phyloP scores from a whole-genome alignment of 2,888 invertebrate genomes.

The Sarcophaga carnaria region DNA sequence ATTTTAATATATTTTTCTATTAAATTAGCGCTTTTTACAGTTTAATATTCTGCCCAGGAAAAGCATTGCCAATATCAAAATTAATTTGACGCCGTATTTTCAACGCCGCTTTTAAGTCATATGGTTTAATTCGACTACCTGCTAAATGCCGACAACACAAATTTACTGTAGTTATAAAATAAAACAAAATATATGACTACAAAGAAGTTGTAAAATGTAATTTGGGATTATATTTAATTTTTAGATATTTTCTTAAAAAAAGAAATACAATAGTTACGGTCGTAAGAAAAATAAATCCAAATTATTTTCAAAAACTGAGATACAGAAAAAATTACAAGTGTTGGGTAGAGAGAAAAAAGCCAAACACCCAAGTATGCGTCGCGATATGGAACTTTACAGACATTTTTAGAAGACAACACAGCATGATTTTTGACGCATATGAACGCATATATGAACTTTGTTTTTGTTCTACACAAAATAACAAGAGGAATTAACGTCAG shows the following conservation, averaged over 20 bases:
- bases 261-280: no score
- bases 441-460: slow-evolving; percentile 63
- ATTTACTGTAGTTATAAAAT: not conserved
- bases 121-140: not conserved
- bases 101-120: not conserved
- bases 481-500: slow-evolving; percentile 54
- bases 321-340: not conserved
- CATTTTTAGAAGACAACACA: not conserved
- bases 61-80: not conserved
- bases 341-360: slow-evolving; percentile 9
- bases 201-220: not conserved
- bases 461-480: slow-evolving; percentile 39
- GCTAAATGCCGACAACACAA: slow-evolving; percentile 14
- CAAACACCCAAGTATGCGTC: slow-evolving; percentile 28
- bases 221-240: not conserved
- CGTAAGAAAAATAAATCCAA: not conserved
- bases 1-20: no score
- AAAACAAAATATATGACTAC: not conserved
- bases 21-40: no score
- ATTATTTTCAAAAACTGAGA: not conserved
- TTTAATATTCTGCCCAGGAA: no score
- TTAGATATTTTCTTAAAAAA: no score
- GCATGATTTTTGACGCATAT: slow-evolving; percentile 27
- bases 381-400: not conserved
- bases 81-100: not conserved